phyloP scores from a whole-genome alignment of 2,888 invertebrate genomes.

The Calameuta filiformis region DNA sequence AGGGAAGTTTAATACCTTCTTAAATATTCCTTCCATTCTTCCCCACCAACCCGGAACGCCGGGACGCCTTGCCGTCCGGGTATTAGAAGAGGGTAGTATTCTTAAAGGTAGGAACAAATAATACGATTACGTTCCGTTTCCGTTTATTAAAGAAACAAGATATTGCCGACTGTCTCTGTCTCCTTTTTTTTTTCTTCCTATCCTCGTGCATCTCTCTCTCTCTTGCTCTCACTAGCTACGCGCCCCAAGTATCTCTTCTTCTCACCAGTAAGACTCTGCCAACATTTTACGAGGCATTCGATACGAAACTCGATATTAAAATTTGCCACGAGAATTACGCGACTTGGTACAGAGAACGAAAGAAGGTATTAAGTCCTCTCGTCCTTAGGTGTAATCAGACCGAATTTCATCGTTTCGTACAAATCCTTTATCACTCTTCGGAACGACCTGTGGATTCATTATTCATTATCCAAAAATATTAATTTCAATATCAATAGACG shows the following conservation, averaged over 20 bases:
- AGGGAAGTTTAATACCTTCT: conserved; percentile 62
- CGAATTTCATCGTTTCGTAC: conserved; percentile 48
- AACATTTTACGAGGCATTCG: conserved; percentile 52
- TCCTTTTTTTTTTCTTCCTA: conserved; percentile 16
- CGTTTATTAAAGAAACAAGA: conserved; percentile 67
- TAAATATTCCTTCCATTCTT: conserved; percentile 62
- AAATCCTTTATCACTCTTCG: conserved; percentile 7
- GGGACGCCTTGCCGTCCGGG: conserved; percentile 26
- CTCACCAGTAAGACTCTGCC: conserved; percentile 26
- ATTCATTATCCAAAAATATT: neutral
- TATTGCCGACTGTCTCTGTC: conserved; percentile 50
- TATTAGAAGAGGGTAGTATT: conserved; percentile 49
- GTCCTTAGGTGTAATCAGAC: conserved; percentile 53
- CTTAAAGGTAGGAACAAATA: conserved; percentile 64
- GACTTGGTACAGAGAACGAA: conserved; percentile 39
- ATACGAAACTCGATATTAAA: conserved; percentile 65
- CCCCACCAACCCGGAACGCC: conserved; percentile 28
- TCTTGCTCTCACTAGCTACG: conserved; percentile 6
- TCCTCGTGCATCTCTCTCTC: conserved; percentile 10
- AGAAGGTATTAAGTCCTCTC: conserved; percentile 41
- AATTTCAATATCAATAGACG: neutral
- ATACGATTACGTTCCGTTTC: conserved; percentile 66
- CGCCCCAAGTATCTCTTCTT: conserved; percentile 26
- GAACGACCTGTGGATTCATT: neutral
- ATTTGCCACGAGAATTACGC: conserved; percentile 55